Evolutionary conservation across 2,113 vertebrate genomes (phyloP).

Genomic region (Vulpes vulpes): DNA sequence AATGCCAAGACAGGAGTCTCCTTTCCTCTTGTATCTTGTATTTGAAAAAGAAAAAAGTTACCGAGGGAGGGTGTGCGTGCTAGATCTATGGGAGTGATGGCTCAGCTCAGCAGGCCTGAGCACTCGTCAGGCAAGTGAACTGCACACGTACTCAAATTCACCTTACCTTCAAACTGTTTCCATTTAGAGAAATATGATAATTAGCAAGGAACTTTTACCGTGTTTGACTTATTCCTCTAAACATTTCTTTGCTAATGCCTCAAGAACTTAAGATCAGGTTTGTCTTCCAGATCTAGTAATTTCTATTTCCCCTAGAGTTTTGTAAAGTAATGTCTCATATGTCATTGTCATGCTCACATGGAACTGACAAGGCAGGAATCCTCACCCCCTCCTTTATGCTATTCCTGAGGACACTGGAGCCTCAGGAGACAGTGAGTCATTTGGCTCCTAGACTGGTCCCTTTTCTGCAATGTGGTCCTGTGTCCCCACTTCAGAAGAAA

Average conservation of each 20-base stretch:
- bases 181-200: neutral
- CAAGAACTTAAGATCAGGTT: neutral
- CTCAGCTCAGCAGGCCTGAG: neutral
- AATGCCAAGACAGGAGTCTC: slow-evolving; percentile 93
- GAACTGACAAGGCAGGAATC: neutral
- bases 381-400: neutral
- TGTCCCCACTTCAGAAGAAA: neutral
- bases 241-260: neutral
- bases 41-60: slow-evolving; percentile 61
- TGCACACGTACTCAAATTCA: neutral
- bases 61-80: neutral
- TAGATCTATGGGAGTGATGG: neutral
- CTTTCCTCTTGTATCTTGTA: slow-evolving; percentile 94
- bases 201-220: neutral
- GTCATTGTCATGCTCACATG: neutral
- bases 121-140: neutral
- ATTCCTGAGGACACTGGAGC: neutral
- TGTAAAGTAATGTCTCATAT: neutral
- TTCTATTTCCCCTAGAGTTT: neutral
- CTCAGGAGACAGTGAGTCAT: neutral
- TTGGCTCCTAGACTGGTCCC: neutral
- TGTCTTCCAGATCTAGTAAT: neutral
- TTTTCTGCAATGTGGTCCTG: neutral
- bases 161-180: neutral
- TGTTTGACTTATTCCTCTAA: neutral